phyloP scores from a whole-genome alignment of 1,140 invertebrate genomes.

The Rhysida immarginata region DNA sequence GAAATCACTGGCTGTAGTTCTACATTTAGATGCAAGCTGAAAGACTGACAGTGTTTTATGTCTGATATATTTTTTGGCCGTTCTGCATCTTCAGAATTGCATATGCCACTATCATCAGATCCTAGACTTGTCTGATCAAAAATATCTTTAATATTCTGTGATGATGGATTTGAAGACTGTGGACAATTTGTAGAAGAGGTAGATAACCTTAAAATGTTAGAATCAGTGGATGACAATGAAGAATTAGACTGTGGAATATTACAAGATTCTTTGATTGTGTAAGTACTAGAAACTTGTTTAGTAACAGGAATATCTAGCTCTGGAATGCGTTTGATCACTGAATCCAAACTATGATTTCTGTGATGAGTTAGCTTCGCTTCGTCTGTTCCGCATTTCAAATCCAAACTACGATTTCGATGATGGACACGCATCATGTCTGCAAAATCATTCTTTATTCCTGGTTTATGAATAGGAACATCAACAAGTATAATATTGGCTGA shows the following conservation, averaged over 20 bases:
- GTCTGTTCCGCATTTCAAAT: conserved; percentile 32
- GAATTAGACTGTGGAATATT: too few relatives aligned
- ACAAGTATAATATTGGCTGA: too few relatives aligned
- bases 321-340: conserved; percentile 36
- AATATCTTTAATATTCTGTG: conserved; percentile 10
- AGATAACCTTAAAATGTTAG: background rate
- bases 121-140: conserved; percentile 57
- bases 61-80: conserved; percentile 23
- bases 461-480: too few relatives aligned
- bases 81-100: conserved; percentile 51
- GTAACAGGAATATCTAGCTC: conserved; percentile 9
- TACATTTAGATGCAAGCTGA: conserved; percentile 23
- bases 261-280: background rate
- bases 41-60: conserved; percentile 15
- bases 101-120: conserved; percentile 69
- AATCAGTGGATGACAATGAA: background rate
- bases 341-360: conserved; percentile 72
- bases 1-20: too few relatives aligned
- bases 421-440: too few relatives aligned
- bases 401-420: conserved; percentile 58
- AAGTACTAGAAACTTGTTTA: background rate
- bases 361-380: conserved; percentile 42
- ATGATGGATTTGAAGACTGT: background rate
- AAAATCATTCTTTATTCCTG: too few relatives aligned
- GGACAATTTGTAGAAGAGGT: too few relatives aligned